These are phyloP conservation scores for Nyctibius grandis DNA, from an alignment of 2,797 vertebrate genomes.

Conservation along the genomic window DNA sequence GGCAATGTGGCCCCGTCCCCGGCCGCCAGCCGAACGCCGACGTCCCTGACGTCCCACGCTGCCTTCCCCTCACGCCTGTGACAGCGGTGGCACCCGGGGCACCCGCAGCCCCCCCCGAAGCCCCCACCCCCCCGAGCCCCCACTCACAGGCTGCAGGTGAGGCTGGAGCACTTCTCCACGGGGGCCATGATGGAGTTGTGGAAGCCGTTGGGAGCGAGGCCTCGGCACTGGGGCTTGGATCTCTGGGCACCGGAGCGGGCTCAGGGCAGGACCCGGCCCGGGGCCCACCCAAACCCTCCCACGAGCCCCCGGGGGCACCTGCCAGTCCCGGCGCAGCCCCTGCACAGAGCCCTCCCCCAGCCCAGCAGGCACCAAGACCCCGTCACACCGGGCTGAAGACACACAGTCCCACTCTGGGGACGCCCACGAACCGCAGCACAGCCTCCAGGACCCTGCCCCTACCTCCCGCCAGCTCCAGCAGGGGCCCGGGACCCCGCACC, in stretches of 20 bases:
- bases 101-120: no score
- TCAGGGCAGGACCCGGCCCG: neutral
- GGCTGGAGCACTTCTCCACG: constrained; percentile 73
- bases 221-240: constrained; percentile 67
- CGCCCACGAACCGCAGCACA: no score
- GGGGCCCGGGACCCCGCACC: neutral
- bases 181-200: constrained; percentile 76
- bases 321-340: fast-evolving
- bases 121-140: neutral
- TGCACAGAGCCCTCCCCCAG: neutral
- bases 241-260: constrained; percentile 58
- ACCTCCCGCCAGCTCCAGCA: neutral
- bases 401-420: no score
- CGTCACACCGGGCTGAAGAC: fast-evolving
- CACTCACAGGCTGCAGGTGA: constrained; percentile 76
- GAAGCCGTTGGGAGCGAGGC: constrained; percentile 73
- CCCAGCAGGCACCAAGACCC: fast-evolving
- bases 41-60: fast-evolving
- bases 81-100: fast-evolving
- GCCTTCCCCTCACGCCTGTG: fast-evolving
- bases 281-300: neutral
- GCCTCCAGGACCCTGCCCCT: neutral
- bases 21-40: no score
- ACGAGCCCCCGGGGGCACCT: neutral
- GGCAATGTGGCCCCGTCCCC: no score